Evolutionary conservation across 2,797 vertebrate species (phyloP), one percentile per base, ranked within the genome.

Genomic region (Rhadinocentrus ornatus): DNA sequence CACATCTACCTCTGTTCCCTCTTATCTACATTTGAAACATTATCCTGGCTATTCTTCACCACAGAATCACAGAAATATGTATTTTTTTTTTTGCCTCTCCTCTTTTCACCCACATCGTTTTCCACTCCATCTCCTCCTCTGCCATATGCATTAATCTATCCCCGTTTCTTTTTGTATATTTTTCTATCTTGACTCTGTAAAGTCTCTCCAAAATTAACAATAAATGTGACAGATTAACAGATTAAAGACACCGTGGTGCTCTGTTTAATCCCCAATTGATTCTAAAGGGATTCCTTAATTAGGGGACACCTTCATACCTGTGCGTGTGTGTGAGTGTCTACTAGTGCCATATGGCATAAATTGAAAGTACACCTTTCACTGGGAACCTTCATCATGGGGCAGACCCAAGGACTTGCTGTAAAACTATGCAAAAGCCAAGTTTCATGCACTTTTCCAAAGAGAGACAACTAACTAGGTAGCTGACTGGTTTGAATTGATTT

Each of bases 211-310:
- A 69, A 80, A 81, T 67, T 55, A 66, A 32, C 62, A 72, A 63
- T 75, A 69, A 65, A 54, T 72, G 13, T 62, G 76, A 46, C 20
- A 26, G n/a, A n/a, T n/a, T n/a, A n/a, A 29, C 44, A 72, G 73
- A 84, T 85, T 73, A 75, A 32, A 37, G 68, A 73, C 59, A n/a
- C 53, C 71, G 61, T 56, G 58, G 78, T 85, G 61, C 62, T 60
- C 55, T 7, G 1, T 69, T 77, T 77, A 75, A 83, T 69, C 69
- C 60, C 66, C 22, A 52, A 2, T 59, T 44, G 66, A 62, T 71
- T 76, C 71, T 77, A 73, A 56, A 70, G 41, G 46, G 58, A 69
- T 54, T 59, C 54, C 39, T 69, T 60, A 39, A 73, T 64, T 46
- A 53, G 13, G 48, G 24, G 26, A 58, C 63, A 44, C 31, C 11